A percentile compares a stretch with the other conserved stretches of the same genome.
Evolutionary conservation across 2,113 vertebrate species (phyloP).

Genomic region (Daphoenositta chrysoptera): DNA sequence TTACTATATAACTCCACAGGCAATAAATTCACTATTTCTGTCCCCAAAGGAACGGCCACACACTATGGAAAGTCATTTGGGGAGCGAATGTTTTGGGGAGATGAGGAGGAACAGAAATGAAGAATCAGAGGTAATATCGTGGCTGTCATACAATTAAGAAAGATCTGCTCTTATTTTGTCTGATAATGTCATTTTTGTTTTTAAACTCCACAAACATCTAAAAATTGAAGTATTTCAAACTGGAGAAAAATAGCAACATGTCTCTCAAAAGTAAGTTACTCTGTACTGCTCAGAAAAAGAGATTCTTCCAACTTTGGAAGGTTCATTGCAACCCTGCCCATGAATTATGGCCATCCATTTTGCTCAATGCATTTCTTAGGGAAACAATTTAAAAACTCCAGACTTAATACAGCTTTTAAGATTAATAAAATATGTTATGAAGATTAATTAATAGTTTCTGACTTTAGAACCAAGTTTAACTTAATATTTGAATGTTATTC

Average conservation of each 20-base stretch:
- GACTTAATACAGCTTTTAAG: neutral
- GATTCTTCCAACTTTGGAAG: neutral
- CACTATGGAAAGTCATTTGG: neutral
- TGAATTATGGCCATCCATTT: neutral
- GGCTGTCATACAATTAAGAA: neutral
- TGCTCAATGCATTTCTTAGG: neutral
- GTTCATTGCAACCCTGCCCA: neutral
- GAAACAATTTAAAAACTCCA: neutral
- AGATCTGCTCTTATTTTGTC: neutral
- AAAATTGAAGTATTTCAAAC: neutral
- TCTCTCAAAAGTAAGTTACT: neutral
- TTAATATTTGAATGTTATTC: neutral
- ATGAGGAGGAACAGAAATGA: neutral
- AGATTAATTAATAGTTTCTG: neutral
- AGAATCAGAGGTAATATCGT: neutral
- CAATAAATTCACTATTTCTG: neutral
- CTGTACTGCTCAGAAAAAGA: neutral
- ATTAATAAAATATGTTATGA: neutral
- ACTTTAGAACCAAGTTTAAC: neutral
- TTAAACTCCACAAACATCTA: neutral
- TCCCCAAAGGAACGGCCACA: neutral
- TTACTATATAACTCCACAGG: neutral
- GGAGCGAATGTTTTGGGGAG: rapidly evolving
- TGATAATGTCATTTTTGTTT: rapidly evolving
- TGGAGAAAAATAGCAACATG: rapidly evolving